Evolutionary conservation across 2,113 vertebrate genomes (phyloP).

Genomic region (Gymnobelideus leadbeateri): DNA sequence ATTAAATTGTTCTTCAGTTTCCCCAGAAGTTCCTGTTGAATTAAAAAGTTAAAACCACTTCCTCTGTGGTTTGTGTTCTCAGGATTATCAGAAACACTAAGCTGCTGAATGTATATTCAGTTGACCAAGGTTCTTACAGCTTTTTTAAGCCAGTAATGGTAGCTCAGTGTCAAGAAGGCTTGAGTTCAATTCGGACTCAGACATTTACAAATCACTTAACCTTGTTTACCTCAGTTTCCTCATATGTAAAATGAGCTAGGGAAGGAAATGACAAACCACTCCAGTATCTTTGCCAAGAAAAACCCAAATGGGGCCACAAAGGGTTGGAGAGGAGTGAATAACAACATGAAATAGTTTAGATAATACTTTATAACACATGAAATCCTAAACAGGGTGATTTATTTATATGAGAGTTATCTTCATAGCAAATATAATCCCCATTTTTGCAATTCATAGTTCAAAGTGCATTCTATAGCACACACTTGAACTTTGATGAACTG

Average conservation of each 20-base stretch:
- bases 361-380: background rate
- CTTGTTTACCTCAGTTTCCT: background rate
- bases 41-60: background rate
- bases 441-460: constrained; percentile 44
- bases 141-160: background rate
- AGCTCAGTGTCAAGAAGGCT: background rate
- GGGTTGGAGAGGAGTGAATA: background rate
- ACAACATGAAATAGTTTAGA: background rate
- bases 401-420: background rate
- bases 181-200: background rate
- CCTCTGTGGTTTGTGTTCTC: background rate
- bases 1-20: background rate
- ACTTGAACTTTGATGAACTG: background rate
- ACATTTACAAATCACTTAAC: background rate
- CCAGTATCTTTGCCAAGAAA: background rate
- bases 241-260: background rate
- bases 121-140: background rate
- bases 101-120: background rate
- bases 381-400: constrained; percentile 11
- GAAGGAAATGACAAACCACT: background rate
- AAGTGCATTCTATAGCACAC: constrained; percentile 13
- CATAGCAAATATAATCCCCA: constrained; percentile 17
- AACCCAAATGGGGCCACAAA: background rate
- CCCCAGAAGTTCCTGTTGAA: background rate
- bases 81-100: background rate